Conservation (phyloP, 2,113 vertebrate species). For the Paracanthobrama guichenoti region DNA sequence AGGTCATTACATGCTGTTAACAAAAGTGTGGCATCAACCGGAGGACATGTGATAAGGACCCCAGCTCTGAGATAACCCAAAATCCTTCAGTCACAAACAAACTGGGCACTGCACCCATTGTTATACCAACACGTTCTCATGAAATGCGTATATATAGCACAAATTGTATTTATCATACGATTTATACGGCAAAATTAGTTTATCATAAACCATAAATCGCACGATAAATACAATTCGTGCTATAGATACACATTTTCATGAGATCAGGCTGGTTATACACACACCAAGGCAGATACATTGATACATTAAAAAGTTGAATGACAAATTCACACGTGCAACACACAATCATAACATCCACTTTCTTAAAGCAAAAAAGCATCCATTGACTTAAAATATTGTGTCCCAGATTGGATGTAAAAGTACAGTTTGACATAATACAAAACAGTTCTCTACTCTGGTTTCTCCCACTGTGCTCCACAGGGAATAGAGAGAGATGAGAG, state of each 20-base stretch:
- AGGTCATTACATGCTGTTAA: conserved; percentile 51
- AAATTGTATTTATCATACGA: no score
- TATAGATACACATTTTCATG: no score
- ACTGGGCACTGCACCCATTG: not conserved
- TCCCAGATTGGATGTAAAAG: not conserved
- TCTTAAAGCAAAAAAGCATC: not conserved
- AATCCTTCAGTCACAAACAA: not conserved
- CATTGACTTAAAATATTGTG: not conserved
- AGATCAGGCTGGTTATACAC: not conserved
- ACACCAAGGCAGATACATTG: not conserved
- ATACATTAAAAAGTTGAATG: no score
- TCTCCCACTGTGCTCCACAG: conserved; percentile 11
- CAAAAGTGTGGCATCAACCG: conserved; percentile 16
- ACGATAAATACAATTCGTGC: no score
- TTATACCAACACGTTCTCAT: not conserved
- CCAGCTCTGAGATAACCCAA: conserved; percentile 5
- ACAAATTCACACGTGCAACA: not conserved
- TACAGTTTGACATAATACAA: not conserved
- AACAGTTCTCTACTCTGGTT: conserved; percentile 9
- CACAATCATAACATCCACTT: not conserved
- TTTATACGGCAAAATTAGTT: no score
- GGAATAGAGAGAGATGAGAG: conserved; percentile 17
- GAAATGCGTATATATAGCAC: no score
- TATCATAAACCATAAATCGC: no score
- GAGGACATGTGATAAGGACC: conserved; percentile 24